Percentiles rank a stretch among this genome's conserved stretches.
These are phyloP conservation scores for Myanophis thanlyinensis DNA, from an alignment of 2,113 vertebrate genomes.

Conservation along the genomic window DNA sequence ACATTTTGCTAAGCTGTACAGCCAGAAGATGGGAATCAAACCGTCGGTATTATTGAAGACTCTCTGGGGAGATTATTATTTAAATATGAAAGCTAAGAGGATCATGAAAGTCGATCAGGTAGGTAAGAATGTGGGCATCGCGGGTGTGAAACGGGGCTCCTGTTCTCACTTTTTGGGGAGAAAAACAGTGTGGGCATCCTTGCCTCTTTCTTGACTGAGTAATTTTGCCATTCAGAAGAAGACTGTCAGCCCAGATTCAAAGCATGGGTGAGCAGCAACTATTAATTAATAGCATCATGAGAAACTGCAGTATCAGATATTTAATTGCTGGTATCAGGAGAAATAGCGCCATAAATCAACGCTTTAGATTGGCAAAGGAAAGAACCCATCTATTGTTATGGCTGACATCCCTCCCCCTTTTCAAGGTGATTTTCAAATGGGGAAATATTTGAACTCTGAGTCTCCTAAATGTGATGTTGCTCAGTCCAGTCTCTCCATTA, in stretches of 20 bases:
- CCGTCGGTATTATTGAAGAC: constrained; percentile 85
- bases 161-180: not conserved
- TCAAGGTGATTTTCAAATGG: not conserved
- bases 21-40: constrained; percentile 88
- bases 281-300: not conserved
- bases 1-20: constrained; percentile 91
- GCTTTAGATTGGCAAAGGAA: not conserved
- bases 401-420: not conserved
- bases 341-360: not conserved
- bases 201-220: not conserved
- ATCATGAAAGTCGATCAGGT: constrained; percentile 97
- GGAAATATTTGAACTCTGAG: not conserved
- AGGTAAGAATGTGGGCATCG: constrained; percentile 72
- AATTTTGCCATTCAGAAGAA: not conserved
- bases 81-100: constrained; percentile 91
- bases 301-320: not conserved
- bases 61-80: constrained; percentile 95
- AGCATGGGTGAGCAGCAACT: not conserved
- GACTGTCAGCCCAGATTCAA: not conserved
- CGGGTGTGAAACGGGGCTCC: not conserved
- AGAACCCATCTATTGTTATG: not conserved
- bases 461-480: not conserved
- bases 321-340: not conserved
- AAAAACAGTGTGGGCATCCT: not conserved
- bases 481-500: not conserved